phyloP scores from a whole-genome alignment of 2,113 vertebrate species.

The Fregetta grallaria region DNA sequence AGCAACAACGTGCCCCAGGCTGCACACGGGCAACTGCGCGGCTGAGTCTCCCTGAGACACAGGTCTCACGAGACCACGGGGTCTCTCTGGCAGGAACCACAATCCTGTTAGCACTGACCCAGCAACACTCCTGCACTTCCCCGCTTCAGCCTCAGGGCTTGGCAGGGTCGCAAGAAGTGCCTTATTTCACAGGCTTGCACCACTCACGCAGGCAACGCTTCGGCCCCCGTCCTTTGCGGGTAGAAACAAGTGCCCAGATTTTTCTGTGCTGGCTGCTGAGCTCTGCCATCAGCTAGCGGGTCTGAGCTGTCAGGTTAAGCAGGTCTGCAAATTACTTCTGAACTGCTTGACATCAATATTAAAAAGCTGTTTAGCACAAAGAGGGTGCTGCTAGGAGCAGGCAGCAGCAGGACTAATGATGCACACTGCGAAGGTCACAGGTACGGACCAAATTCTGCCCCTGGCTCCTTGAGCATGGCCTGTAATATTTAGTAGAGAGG shows the following conservation, averaged over 20 bases:
- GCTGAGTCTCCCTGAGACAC: neutral
- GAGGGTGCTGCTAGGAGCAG: neutral
- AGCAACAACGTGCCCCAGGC: neutral
- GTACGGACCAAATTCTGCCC: neutral
- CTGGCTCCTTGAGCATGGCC: neutral
- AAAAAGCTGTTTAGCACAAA: neutral
- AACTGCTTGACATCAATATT: slow-evolving; percentile 19
- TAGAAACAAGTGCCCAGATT: neutral
- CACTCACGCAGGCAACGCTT: neutral
- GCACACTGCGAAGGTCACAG: neutral
- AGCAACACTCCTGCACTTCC: neutral
- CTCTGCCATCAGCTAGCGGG: neutral
- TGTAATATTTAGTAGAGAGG: neutral
- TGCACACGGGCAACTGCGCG: rapidly evolving
- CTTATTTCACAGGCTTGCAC: neutral
- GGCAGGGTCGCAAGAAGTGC: neutral
- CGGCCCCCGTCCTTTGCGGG: neutral
- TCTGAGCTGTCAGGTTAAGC: neutral
- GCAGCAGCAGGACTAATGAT: neutral
- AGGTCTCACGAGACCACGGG: rapidly evolving
- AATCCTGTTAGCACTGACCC: neutral
- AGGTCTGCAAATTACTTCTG: neutral
- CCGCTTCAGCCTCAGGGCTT: neutral
- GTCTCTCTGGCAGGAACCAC: neutral
- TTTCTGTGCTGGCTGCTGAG: rapidly evolving